A percentile compares a stretch with the other conserved stretches of the same genome.
These are phyloP conservation scores for Bombylius discolor DNA, from an alignment of 2,888 invertebrate species.

Conservation along the genomic window DNA sequence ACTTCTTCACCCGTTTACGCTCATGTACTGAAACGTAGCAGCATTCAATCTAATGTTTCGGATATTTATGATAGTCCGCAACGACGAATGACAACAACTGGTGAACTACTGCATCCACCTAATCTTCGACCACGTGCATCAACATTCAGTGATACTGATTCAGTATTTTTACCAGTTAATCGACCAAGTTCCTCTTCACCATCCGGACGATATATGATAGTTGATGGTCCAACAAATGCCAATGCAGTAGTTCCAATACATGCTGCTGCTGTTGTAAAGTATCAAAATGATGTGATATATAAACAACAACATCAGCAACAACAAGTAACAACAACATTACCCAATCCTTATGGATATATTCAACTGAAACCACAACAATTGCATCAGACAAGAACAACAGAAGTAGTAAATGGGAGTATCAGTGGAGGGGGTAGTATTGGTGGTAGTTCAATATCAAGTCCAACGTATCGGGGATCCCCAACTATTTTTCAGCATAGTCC, in stretches of 20 bases:
- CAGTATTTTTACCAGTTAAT: conserved; percentile 13
- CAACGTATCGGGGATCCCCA: conserved; percentile 30
- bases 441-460: conserved; percentile 25
- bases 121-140: conserved; percentile 9
- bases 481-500: conserved; percentile 22
- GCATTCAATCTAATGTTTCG: conserved; percentile 29
- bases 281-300: conserved; percentile 8
- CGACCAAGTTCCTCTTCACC: conserved; percentile 18
- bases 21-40: conserved; percentile 31
- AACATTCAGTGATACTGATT: conserved; percentile 20
- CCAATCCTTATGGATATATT: conserved; percentile 22
- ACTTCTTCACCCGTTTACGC: conserved; percentile 28
- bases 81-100: not conserved
- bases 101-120: not conserved
- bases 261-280: conserved; percentile 19
- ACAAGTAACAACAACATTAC: conserved; percentile 11
- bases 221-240: conserved; percentile 27
- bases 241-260: conserved; percentile 26
- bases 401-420: conserved; percentile 29
- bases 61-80: conserved; percentile 28
- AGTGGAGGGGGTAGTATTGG: conserved; percentile 24
- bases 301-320: not conserved
- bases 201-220: conserved; percentile 26
- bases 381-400: conserved; percentile 11
- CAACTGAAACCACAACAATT: conserved; percentile 16